Evolutionary conservation across 2,888 invertebrate genomes (phyloP).

Genomic region (Apodemia duryi): DNA sequence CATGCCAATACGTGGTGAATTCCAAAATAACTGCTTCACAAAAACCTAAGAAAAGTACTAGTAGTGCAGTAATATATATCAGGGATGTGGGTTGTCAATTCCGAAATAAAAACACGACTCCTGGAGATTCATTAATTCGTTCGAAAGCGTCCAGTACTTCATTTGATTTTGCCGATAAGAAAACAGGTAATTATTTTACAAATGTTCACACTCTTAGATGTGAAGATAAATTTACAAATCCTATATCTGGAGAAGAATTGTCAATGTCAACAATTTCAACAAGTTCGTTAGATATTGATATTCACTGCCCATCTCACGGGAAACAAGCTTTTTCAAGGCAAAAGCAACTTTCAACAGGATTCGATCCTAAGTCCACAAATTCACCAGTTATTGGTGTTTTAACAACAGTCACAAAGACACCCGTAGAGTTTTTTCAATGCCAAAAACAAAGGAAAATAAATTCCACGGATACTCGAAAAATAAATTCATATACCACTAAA

Average conservation of each 20-base stretch:
- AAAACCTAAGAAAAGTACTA: slow-evolving; percentile 20
- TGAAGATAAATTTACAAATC: slow-evolving; percentile 54
- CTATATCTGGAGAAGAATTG: slow-evolving; percentile 37
- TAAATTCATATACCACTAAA: slow-evolving; percentile 33
- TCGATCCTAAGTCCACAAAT: slow-evolving; percentile 38
- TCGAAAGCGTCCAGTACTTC: slow-evolving; percentile 48
- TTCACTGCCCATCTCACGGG: slow-evolving; percentile 47
- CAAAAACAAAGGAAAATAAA: slow-evolving; percentile 19
- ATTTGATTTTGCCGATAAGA: slow-evolving; percentile 42
- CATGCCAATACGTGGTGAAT: slow-evolving; percentile 52
- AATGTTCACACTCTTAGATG: slow-evolving; percentile 49
- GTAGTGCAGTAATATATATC: slow-evolving; percentile 53
- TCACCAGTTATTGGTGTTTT: slow-evolving; percentile 42
- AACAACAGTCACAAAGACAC: slow-evolving; percentile 28
- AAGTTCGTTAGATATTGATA: slow-evolving; percentile 44
- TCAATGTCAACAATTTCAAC: slow-evolving; percentile 42
- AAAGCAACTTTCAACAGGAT: slow-evolving; percentile 34
- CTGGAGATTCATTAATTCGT: slow-evolving; percentile 39
- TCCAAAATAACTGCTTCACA: slow-evolving; percentile 32
- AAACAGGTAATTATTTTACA: slow-evolving; percentile 42
- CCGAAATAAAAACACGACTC: slow-evolving; percentile 41
- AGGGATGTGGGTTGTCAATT: slow-evolving; percentile 71
- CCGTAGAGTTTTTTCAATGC: neutral
- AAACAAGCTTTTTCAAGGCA: slow-evolving; percentile 25
- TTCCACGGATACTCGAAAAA: slow-evolving; percentile 18